Percentiles rank a stretch among this genome's conserved stretches.
phyloP scores from a whole-genome alignment of 2,888 invertebrate species.

The Eulithis prunata region DNA sequence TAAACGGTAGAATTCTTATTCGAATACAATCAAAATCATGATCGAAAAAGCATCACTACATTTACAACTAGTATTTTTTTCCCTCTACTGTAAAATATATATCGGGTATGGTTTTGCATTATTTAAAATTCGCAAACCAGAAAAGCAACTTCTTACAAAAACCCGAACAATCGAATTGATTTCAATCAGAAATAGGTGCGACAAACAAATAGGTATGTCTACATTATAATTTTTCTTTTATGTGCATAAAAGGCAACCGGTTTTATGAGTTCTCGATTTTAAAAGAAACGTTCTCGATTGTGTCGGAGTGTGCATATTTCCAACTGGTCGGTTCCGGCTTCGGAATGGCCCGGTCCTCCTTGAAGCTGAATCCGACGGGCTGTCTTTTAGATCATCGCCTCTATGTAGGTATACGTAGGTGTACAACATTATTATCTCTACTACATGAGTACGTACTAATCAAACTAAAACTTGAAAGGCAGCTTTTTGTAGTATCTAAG shows the following conservation, averaged over 20 bases:
- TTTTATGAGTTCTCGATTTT: constrained; percentile 40
- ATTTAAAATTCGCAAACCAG: constrained; percentile 13
- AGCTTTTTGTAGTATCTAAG: background rate
- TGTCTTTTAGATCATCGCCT: constrained; percentile 73
- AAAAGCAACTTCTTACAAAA: constrained; percentile 17
- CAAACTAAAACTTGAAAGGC: too few relatives aligned
- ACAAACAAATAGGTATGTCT: constrained; percentile 38
- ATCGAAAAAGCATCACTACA: too few relatives aligned
- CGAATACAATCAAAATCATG: background rate
- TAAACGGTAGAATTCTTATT: background rate
- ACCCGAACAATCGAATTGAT: constrained; percentile 24
- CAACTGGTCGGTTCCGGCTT: constrained; percentile 75
- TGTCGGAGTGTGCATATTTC: constrained; percentile 58
- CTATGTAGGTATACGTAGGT: constrained; percentile 39
- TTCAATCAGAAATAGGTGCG: constrained; percentile 37
- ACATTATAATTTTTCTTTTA: constrained; percentile 37
- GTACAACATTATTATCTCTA: constrained; percentile 40
- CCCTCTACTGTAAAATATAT: background rate
- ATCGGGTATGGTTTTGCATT: background rate
- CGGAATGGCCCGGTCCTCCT: constrained; percentile 80
- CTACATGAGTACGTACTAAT: background rate
- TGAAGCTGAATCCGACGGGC: constrained; percentile 69
- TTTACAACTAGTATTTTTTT: constrained; percentile 4
- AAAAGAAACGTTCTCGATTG: constrained; percentile 53
- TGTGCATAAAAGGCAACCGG: constrained; percentile 40